Base-by-base conservation (phyloP, 2,888 invertebrate species). In the Macrostomum cliftonense region DNA sequence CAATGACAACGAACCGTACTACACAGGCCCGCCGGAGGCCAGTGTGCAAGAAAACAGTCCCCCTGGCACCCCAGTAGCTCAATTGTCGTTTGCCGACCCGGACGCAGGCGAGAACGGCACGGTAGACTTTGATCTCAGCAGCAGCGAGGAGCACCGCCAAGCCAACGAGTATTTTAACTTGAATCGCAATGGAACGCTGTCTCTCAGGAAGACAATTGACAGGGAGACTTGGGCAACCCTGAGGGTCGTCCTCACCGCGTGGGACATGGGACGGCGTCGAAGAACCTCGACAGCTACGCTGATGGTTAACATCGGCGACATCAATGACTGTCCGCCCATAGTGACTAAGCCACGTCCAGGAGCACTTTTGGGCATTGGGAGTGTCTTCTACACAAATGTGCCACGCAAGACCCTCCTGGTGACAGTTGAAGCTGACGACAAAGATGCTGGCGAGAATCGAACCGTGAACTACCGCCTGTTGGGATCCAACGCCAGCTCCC, bases 101-200 rank as follows among this genome's bases (percentile, higher is more conserved):
- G 50, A 50, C 20, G 14, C n/a, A n/a, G 50, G 49, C n/a, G 48
- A 50, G 19, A 50, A 39, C 39, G 50, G 50, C 12, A 38, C 28
- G 20, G 50, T 50, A 2, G 21, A 36, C 2, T 19, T 50, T 12
- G 37, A 42, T 17, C 39, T 50, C 37, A 49, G 49, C 20, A 50
- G 40, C n/a, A 37, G 40, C 13, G 17, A 28, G n/a, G 38, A 49
- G 16, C 19, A 20, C 16, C 49, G 39, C 16, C 28, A 4, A 28
- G 28, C 9, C 28, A 28, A 28, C 28, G 28, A 28, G 28, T 50
- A 39, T 38, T 47, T 50, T 7, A 49, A 47, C 17, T n/a, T 50
- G 13, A 16, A 19, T 12, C 43, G 40, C n/a, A 28, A 50, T 28
- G 48, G 48, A 9, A 50, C 37, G 11, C 37, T 50, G n/a, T 12